Conservation (phyloP, 2,797 vertebrate species). For the Cyprinodon diabolis region DNA sequence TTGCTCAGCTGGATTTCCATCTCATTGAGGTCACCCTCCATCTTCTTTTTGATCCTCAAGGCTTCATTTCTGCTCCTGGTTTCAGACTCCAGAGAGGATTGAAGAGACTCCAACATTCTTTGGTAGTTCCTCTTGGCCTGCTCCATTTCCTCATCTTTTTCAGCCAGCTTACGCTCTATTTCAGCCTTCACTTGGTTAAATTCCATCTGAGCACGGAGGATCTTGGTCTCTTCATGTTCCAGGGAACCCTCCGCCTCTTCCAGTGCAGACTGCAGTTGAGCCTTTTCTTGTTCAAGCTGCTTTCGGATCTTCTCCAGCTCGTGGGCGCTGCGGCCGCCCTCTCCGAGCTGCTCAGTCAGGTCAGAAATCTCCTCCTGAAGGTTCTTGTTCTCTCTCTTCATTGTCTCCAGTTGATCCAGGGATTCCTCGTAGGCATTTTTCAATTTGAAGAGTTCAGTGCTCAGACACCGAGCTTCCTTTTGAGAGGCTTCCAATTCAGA, state of each 20-base stretch:
- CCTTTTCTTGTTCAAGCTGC: slow-evolving; percentile 84
- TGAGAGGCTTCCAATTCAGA: slow-evolving; percentile 86
- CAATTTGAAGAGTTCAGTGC: slow-evolving; percentile 89
- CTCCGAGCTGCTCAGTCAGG: slow-evolving; percentile 88
- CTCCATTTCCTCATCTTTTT: slow-evolving; percentile 93
- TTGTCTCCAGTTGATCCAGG: slow-evolving; percentile 87
- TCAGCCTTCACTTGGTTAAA: slow-evolving; percentile 89
- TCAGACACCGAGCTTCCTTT: slow-evolving; percentile 86
- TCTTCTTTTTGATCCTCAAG: slow-evolving; percentile 92
- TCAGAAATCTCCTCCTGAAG: slow-evolving; percentile 89
- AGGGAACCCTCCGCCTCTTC: slow-evolving; percentile 86
- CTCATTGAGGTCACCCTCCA: slow-evolving; percentile 91
- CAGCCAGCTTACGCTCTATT: slow-evolving; percentile 85
- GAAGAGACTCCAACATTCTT: slow-evolving; percentile 85
- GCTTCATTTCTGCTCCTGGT: slow-evolving; percentile 91
- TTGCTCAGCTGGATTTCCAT: slow-evolving; percentile 92
- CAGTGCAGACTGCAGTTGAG: slow-evolving; percentile 86
- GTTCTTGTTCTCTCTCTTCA: slow-evolving; percentile 92
- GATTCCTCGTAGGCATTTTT: slow-evolving; percentile 90
- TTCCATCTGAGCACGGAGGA: slow-evolving; percentile 87
- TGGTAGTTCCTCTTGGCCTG: slow-evolving; percentile 90
- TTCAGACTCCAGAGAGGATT: slow-evolving; percentile 87
- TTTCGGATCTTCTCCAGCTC: slow-evolving; percentile 88
- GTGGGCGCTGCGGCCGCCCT: slow-evolving; percentile 81
- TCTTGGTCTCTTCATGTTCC: slow-evolving; percentile 92